phyloP scores from a whole-genome alignment of 1,140 invertebrate genomes.

The Musca domestica region DNA sequence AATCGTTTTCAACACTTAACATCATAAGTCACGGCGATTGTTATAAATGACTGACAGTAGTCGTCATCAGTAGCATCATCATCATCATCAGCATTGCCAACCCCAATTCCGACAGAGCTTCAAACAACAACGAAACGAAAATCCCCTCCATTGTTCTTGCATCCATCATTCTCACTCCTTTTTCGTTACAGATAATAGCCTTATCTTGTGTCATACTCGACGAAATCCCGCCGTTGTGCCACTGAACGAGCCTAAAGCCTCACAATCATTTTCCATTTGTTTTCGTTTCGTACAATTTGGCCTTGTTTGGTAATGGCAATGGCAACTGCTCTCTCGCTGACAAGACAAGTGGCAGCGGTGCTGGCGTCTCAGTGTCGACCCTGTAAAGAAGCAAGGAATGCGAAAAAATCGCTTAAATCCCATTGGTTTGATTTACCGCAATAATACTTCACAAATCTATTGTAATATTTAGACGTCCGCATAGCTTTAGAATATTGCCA shows the following conservation, averaged over 20 bases:
- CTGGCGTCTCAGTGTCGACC: too few relatives aligned
- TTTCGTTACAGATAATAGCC: neutral
- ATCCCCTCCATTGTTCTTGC: neutral
- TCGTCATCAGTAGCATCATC: slow-evolving; percentile 8
- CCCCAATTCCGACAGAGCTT: too few relatives aligned
- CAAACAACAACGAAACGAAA: too few relatives aligned
- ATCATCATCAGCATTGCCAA: neutral
- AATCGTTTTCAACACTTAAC: slow-evolving; percentile 28
- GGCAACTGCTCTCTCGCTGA: too few relatives aligned
- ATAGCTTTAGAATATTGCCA: too few relatives aligned
- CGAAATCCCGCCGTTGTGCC: neutral
- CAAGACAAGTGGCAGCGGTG: too few relatives aligned
- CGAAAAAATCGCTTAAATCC: slow-evolving; percentile 4
- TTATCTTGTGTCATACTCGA: neutral
- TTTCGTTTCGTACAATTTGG: neutral
- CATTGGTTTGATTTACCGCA: slow-evolving; percentile 19
- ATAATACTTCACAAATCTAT: slow-evolving; percentile 16
- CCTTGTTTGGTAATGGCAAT: too few relatives aligned
- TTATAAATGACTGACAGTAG: slow-evolving; percentile 52
- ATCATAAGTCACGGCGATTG: slow-evolving; percentile 54
- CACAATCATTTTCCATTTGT: slow-evolving; percentile 17
- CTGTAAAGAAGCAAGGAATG: too few relatives aligned
- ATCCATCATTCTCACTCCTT: slow-evolving; percentile 7
- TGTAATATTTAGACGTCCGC: slow-evolving; percentile 3
- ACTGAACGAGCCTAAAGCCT: neutral